Base-by-base conservation (phyloP, 1,140 invertebrate species). In the Ostrea edulis region DNA sequence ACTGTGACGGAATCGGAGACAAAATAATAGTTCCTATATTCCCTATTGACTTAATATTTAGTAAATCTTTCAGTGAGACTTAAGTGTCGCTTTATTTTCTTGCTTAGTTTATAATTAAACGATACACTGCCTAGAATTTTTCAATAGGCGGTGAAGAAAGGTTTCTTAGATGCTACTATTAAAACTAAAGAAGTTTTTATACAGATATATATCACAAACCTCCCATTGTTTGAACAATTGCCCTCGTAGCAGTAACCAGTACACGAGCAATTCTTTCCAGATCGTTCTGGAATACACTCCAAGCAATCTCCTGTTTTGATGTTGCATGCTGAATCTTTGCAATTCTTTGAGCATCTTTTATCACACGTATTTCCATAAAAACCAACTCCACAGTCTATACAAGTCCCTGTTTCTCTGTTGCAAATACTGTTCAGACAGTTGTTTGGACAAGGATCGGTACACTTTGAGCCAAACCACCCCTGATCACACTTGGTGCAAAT, bases 321-420 rank as follows among this genome's bases (percentile, higher is more conserved):
- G 54, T 62, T 62, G 29, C 83, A 85, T 62, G 14, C 35, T n/a
- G 8, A 25, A 62, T 62, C 54, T 35, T 85, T 35, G 54, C 83
- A 85, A 62, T 55, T 85, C 14, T 14, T 2, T 25, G 83, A 54
- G 35, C 87, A 88, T 22, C 71, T 58, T 55, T 88, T 82, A 0
- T 83, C 55, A 86, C 87, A 88, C 17, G 68, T 68, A 5, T 53
- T 58, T 8, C 87, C 87, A 55, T 86, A 71, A 53, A 44, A 81
- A 8, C 85, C 87, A 22, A 12, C 25, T 1, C 0, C 35, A 83
- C 87, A 88, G 8, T 29, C 22, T 4, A 65, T 11, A 51, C 87
- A 88, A 20, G 9, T n/a, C 11, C 87, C 87, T 20, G 58, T 51
- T 65, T 20, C 25, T 81, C 44, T 62, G 2, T 68, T 54, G 54